phyloP scores from a whole-genome alignment of 1,140 invertebrate genomes.

The Oryctes rhinoceros region DNA sequence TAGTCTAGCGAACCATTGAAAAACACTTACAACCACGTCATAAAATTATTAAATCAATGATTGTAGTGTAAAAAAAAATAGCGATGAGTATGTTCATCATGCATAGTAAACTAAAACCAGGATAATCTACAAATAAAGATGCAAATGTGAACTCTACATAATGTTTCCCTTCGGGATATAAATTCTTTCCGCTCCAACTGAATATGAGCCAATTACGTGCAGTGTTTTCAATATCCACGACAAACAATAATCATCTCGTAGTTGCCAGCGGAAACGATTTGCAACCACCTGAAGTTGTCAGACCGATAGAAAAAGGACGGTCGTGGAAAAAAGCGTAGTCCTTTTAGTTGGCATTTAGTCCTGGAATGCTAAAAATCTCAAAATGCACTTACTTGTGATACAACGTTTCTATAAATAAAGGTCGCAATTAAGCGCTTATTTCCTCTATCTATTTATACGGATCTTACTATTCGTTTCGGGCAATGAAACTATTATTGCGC shows the following conservation, averaged over 20 bases:
- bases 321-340: background rate
- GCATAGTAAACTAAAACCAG: too few relatives aligned
- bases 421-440: background rate
- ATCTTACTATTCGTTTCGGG: background rate
- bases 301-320: background rate
- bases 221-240: background rate
- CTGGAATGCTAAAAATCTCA: background rate
- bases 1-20: too few relatives aligned
- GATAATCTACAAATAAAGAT: too few relatives aligned
- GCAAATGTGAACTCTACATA: too few relatives aligned
- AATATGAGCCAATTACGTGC: background rate
- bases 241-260: conserved; percentile 3
- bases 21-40: too few relatives aligned
- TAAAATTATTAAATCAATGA: too few relatives aligned
- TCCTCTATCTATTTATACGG: conserved; percentile 2
- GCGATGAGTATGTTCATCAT: too few relatives aligned
- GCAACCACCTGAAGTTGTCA: background rate
- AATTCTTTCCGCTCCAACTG: background rate
- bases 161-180: background rate
- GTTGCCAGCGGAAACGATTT: conserved; percentile 12
- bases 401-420: conserved; percentile 14
- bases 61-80: too few relatives aligned
- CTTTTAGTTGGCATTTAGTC: background rate
- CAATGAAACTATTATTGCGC: conserved; percentile 11
- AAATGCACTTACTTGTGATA: background rate